A percentile compares a stretch with the other conserved stretches of the same genome.
phyloP scores from a whole-genome alignment of 2,888 invertebrate species.

The Polia nebulosa region DNA sequence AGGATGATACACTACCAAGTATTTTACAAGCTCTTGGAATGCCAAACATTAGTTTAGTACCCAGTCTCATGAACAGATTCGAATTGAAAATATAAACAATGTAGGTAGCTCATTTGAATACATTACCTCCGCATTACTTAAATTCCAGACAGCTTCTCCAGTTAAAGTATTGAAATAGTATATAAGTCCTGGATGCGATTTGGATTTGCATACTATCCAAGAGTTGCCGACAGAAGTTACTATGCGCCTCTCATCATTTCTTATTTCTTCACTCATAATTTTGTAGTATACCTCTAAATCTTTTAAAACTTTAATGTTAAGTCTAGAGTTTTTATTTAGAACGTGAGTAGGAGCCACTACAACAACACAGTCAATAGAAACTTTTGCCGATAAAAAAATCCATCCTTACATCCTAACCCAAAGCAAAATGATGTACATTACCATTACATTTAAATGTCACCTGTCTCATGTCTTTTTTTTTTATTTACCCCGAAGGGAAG shows the following conservation, averaged over 20 bases:
- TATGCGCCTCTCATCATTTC: constrained; percentile 30
- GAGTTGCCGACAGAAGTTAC: constrained; percentile 72
- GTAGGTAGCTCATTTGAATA: neutral
- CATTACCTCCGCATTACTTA: constrained; percentile 78
- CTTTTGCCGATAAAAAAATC: neutral
- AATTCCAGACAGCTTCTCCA: constrained; percentile 82
- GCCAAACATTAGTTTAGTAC: neutral
- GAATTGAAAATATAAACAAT: neutral
- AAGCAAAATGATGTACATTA: too few species aligned
- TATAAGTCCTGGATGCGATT: constrained; percentile 74
- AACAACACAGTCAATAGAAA: neutral
- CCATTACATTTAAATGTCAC: neutral
- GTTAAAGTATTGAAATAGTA: constrained; percentile 84
- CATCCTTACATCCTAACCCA: neutral
- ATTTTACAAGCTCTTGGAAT: neutral
- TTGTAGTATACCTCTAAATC: neutral
- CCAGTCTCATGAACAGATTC: neutral
- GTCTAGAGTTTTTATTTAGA: neutral
- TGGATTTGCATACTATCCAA: constrained; percentile 81
- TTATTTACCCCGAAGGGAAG: too few species aligned
- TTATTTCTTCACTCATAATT: constrained; percentile 51
- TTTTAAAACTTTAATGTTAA: neutral
- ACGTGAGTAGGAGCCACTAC: neutral
- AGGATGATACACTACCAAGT: neutral
- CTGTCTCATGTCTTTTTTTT: neutral